Conservation (phyloP, 2,113 vertebrate genomes). For the Myotis brandtii region DNA sequence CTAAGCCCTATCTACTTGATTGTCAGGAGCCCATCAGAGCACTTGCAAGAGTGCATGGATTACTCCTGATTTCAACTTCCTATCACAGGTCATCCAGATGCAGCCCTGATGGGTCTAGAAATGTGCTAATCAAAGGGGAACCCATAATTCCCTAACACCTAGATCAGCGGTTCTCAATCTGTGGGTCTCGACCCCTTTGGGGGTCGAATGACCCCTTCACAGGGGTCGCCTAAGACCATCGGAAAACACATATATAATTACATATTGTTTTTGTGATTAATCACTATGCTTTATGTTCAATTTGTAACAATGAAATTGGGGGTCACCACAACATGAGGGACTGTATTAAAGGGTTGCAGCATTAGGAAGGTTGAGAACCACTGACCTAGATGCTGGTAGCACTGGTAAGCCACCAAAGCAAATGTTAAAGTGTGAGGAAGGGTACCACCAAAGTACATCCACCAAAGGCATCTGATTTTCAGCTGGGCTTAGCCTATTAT, state of each 20-base stretch:
- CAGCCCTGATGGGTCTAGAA: neutral
- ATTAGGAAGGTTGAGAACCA: no score
- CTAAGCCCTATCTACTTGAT: neutral
- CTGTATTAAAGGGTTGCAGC: no score
- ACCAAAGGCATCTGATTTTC: neutral
- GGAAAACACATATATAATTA: no score
- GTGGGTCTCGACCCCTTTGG: no score
- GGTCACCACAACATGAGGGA: no score
- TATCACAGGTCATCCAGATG: neutral
- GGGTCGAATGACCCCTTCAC: no score
- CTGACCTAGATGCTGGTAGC: neutral
- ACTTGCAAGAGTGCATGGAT: neutral
- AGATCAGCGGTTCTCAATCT: no score
- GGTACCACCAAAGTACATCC: neutral
- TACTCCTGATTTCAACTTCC: neutral
- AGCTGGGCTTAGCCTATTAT: neutral
- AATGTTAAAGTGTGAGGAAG: neutral
- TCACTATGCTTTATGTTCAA: no score
- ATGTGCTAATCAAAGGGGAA: neutral
- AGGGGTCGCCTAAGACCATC: no score
- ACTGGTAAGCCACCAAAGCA: neutral
- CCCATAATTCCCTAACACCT: neutral
- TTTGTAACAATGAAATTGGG: no score
- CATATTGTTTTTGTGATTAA: no score
- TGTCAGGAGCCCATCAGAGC: neutral